phyloP scores from a whole-genome alignment of 2,113 vertebrate genomes.

The Genyomyrus donnyi region DNA sequence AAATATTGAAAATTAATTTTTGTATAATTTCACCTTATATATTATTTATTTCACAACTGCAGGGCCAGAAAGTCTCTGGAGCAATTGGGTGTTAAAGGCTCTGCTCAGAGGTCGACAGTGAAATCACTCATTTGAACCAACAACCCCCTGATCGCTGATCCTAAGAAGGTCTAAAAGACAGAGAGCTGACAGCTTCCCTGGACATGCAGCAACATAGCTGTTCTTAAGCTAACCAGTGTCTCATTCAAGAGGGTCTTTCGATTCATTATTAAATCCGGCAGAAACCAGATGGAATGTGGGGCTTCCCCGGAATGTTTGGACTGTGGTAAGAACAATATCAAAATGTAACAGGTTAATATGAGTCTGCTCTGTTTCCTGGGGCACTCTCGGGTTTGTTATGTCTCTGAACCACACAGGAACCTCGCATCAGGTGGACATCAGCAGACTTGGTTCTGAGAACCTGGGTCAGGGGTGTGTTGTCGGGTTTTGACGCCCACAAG shows the following conservation, averaged over 20 bases:
- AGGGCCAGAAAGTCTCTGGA: neutral
- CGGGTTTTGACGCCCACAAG: neutral
- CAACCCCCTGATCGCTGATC: neutral
- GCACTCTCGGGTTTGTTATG: neutral
- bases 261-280: neutral
- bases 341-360: slow-evolving; percentile 1
- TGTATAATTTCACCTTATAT: neutral
- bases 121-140: neutral
- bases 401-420: neutral
- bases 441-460: neutral
- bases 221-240: neutral
- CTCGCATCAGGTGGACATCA: neutral
- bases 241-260: neutral
- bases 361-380: neutral
- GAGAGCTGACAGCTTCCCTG: neutral
- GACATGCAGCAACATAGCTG: neutral
- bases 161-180: neutral
- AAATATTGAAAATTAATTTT: neutral
- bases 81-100: neutral
- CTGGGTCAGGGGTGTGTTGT: neutral
- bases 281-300: neutral
- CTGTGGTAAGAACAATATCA: neutral
- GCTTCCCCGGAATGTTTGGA: neutral
- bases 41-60: neutral
- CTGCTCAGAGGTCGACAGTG: neutral